Conservation (phyloP, 2,113 vertebrate genomes). For the Chaetops frenatus region DNA sequence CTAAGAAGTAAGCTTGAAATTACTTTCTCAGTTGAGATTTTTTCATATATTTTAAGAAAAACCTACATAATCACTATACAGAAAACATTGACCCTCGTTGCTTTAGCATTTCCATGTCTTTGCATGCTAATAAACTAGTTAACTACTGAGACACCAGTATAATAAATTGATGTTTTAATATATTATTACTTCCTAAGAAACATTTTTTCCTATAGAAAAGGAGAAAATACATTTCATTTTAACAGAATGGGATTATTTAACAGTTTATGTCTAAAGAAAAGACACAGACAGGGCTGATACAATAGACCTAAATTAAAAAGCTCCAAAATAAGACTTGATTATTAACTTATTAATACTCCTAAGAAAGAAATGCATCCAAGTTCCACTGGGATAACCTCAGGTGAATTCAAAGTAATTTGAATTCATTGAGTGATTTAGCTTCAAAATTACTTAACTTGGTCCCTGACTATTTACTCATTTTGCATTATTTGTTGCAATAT, state of each 20-base stretch:
- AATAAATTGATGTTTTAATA: background rate
- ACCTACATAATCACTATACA: constrained; percentile 7
- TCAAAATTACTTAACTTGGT: background rate
- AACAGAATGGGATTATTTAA: background rate
- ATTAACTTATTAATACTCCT: background rate
- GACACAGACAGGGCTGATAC: background rate
- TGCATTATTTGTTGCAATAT: background rate
- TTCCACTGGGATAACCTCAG: background rate
- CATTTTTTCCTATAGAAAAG: background rate
- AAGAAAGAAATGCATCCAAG: background rate
- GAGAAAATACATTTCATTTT: background rate
- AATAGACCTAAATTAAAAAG: background rate
- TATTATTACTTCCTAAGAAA: constrained; percentile 10
- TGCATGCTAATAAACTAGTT: constrained; percentile 14
- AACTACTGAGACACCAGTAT: background rate
- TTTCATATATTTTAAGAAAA: constrained; percentile 65
- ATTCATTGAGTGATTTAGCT: background rate
- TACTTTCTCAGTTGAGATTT: constrained; percentile 57
- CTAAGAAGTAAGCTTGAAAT: constrained; percentile 67
- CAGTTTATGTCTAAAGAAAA: background rate
- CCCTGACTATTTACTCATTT: background rate
- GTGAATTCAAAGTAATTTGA: background rate
- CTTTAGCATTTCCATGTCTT: constrained; percentile 26
- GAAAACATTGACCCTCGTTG: background rate
- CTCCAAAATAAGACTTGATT: background rate